Evolutionary conservation across 1,140 invertebrate genomes (phyloP), one percentile per base, ranked within the genome.

Genomic region (Muscidifurax raptorellus): DNA sequence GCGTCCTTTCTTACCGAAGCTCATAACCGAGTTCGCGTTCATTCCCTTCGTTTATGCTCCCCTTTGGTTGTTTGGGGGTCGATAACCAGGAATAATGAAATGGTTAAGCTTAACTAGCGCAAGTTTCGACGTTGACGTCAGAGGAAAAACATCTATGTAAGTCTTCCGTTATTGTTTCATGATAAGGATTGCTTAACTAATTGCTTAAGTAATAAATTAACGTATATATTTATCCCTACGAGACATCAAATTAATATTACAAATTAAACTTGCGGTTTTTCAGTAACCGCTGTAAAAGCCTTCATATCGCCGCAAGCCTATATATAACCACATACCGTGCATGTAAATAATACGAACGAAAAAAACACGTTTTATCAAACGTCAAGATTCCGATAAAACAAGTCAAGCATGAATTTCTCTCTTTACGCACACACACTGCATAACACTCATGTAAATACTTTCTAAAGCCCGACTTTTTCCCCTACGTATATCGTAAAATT

Each of bases 361-460:
- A 52, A 52, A 52, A 52, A 4, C 15, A n/a, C 22, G 36, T 9
- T 59, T 22, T n/a, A 59, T 18, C 15, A 59, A 59, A 52, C 15
- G 47, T 52, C 47, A 10, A 13, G 18, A 52, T 52, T 1, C 18
- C 18, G 18, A 52, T 52, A 52, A 52, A 52, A 52, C 47, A 15
- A 52, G 10, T 52, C 2, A 52, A 40, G 36, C 36, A 40, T 10
- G 36, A 40, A 40, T 40, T 40, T 10, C 36, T 40, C 36, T n/a
- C n/a, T n/a, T n/a, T n/a, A n/a, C 36, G 10, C 36, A 12, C 36
- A 40, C 36, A 6, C 36, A 40, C 36, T 40, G 36, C 7, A 59
- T 59, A 59, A n/a, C 47, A 52, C 47, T 59, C 52, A n/a, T 59
- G 52, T 59, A 59, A 59, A 59, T 59, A n/a, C 52, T 59, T 59